Evolutionary conservation across 2,888 invertebrate species (phyloP).

Genomic region (Polyploca ridens): DNA sequence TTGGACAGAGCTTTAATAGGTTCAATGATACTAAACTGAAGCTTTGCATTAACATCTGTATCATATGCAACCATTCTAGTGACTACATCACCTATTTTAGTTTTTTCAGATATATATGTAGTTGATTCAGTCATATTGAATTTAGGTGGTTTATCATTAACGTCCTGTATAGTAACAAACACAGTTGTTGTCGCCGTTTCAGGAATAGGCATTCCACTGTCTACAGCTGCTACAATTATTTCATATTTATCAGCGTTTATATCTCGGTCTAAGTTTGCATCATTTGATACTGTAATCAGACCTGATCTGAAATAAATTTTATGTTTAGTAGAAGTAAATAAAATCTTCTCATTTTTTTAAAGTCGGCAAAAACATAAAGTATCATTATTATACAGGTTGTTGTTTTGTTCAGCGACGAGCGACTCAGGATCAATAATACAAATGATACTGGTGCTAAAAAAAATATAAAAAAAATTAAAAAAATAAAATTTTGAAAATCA

Average conservation of each 20-base stretch:
- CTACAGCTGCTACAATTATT: conserved; percentile 90
- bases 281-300: conserved; percentile 88
- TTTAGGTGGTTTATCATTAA: conserved; percentile 92
- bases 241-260: conserved; percentile 87
- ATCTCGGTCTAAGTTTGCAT: conserved; percentile 89
- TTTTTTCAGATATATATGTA: conserved; percentile 89
- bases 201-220: conserved; percentile 89
- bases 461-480: too few relatives aligned
- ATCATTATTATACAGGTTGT: too few relatives aligned
- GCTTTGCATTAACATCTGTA: conserved; percentile 87
- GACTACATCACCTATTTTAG: conserved; percentile 85
- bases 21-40: conserved; percentile 88
- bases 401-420: too few relatives aligned
- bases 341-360: too few relatives aligned
- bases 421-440: too few relatives aligned
- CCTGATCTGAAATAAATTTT: conserved; percentile 82
- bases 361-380: too few relatives aligned
- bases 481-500: too few relatives aligned
- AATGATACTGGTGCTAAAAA: too few relatives aligned
- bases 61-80: conserved; percentile 88
- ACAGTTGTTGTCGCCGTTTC: conserved; percentile 92
- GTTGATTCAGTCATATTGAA: conserved; percentile 88
- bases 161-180: conserved; percentile 88
- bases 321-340: conserved; percentile 8
- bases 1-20: conserved; percentile 89